These are phyloP conservation scores for Lates japonicus DNA, from an alignment of 2,797 vertebrate species.

Conservation along the genomic window DNA sequence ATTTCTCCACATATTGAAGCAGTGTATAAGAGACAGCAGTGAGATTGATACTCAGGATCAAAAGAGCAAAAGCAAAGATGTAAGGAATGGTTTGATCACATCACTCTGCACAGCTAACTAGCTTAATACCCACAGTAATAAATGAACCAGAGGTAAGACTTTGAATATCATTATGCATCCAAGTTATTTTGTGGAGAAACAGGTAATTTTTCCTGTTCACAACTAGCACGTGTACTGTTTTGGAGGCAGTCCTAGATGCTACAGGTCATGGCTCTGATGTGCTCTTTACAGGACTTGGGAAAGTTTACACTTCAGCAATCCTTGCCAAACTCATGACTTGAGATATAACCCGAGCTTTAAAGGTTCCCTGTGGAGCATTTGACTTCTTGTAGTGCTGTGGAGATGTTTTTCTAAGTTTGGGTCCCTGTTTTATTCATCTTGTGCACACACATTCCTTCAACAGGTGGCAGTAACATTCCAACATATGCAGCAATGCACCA, in stretches of 20 bases:
- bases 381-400: not conserved
- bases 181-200: too few species aligned
- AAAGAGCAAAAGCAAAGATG: too few species aligned
- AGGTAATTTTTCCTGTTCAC: too few species aligned
- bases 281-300: not conserved
- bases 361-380: too few species aligned
- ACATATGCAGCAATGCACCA: not conserved
- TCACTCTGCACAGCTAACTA: too few species aligned
- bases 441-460: not conserved
- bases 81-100: too few species aligned
- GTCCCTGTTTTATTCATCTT: not conserved
- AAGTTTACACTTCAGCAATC: not conserved
- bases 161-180: too few species aligned
- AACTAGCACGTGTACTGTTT: not conserved
- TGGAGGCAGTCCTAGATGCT: not conserved
- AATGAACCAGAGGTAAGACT: too few species aligned
- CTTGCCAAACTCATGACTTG: not conserved
- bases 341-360: not conserved
- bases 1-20: too few species aligned
- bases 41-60: too few species aligned
- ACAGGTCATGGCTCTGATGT: not conserved
- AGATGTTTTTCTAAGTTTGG: not conserved
- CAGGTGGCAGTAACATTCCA: not conserved
- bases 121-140: too few species aligned
- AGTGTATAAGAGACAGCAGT: too few species aligned